These are phyloP conservation scores for Nestor notabilis DNA, from an alignment of 2,113 vertebrate genomes.

Conservation along the genomic window DNA sequence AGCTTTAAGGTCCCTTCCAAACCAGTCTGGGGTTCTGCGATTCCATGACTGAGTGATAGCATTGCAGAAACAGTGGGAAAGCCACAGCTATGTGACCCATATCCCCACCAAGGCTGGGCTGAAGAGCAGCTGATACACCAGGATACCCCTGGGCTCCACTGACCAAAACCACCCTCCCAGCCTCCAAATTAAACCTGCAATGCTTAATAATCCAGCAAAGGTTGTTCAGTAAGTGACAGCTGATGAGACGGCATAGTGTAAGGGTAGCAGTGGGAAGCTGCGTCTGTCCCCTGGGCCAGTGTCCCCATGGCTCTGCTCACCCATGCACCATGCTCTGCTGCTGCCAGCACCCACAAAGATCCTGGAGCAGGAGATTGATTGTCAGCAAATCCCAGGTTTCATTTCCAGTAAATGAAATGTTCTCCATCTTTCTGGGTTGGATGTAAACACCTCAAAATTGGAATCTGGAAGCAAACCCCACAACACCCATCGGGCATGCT, in stretches of 20 bases:
- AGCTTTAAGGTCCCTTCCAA: no score
- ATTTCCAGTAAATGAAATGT: not conserved
- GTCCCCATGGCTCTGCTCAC: fast-evolving
- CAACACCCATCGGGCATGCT: not conserved
- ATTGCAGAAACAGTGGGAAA: not conserved
- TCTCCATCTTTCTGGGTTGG: not conserved
- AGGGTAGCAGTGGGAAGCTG: not conserved
- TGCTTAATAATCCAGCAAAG: not conserved
- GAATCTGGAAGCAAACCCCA: not conserved
- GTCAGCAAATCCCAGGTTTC: not conserved
- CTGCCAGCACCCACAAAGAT: not conserved
- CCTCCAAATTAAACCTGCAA: not conserved
- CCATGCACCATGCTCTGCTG: fast-evolving
- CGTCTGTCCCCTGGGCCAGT: not conserved
- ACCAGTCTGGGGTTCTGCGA: no score
- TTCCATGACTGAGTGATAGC: not conserved
- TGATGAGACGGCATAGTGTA: fast-evolving
- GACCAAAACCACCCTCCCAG: not conserved
- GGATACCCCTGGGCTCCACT: not conserved
- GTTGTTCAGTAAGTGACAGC: not conserved
- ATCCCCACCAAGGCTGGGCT: not conserved
- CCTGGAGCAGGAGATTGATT: not conserved
- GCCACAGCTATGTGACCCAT: not conserved
- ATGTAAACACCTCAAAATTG: not conserved
- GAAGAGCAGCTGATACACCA: not conserved